A percentile compares a stretch with the other conserved stretches of the same genome.
phyloP scores from a whole-genome alignment of 2,888 invertebrate species.

The Panopea generosa region DNA sequence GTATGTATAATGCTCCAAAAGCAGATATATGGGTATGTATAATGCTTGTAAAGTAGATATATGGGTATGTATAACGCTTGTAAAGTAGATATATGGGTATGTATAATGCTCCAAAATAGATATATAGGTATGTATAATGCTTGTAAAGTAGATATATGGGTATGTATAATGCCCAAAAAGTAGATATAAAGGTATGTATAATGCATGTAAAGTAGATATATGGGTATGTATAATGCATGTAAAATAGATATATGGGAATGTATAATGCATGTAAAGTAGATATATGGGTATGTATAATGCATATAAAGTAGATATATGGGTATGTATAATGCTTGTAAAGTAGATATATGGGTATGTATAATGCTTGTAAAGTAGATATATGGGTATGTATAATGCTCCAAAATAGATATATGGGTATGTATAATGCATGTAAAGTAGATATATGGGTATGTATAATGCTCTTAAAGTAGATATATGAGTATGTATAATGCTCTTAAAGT shows the following conservation, averaged over 20 bases:
- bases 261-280: neutral
- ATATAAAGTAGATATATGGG: slow-evolving; percentile 1
- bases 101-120: slow-evolving; percentile 87
- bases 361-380: neutral
- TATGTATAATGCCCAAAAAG: slow-evolving; percentile 88
- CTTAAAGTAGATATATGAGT: slow-evolving; percentile 82
- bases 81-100: no score
- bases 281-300: no score
- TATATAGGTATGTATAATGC: slow-evolving; percentile 86
- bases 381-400: neutral
- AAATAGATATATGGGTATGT: neutral
- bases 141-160: no score
- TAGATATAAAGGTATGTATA: slow-evolving; percentile 86
- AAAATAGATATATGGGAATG: neutral
- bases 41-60: neutral
- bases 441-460: slow-evolving; percentile 90
- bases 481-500: slow-evolving; percentile 98
- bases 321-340: neutral
- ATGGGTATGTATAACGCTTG: slow-evolving; percentile 87
- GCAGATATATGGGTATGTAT: slow-evolving; percentile 96
- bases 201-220: neutral
- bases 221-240: no score
- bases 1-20: slow-evolving; percentile 97
- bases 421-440: slow-evolving; percentile 91
- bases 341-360: neutral